Percentiles rank a stretch among this genome's conserved stretches.
Evolutionary conservation across 1,140 invertebrate species (phyloP).

Genomic region (Ruditapes philippinarum): DNA sequence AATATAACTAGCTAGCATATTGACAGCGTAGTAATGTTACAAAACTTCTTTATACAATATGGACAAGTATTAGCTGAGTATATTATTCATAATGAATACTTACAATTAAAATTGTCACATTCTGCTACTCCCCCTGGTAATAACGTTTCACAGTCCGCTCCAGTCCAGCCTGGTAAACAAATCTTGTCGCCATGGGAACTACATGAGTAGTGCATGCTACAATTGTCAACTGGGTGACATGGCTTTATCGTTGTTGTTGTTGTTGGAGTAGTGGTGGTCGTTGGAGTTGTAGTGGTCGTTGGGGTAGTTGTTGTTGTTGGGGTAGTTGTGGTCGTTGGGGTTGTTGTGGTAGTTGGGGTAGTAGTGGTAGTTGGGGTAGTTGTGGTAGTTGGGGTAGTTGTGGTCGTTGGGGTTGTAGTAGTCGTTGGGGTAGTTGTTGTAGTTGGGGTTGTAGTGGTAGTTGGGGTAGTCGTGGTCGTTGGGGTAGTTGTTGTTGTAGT

Average conservation of each 20-base stretch:
- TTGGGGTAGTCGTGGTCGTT: not conserved
- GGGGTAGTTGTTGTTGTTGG: constrained; percentile 27
- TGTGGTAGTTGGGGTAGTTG: not conserved
- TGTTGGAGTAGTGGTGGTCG: constrained; percentile 32
- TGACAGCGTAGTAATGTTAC: too few species aligned
- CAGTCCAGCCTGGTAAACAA: constrained; percentile 49
- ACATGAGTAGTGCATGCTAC: constrained; percentile 43
- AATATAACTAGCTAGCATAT: too few species aligned
- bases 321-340: not conserved
- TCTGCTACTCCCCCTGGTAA: constrained; percentile 13
- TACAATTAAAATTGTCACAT: constrained; percentile 46
- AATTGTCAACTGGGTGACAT: constrained; percentile 24
- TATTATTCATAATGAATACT: too few species aligned
- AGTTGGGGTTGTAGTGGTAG: constrained; percentile 4
- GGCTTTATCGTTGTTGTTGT: constrained; percentile 51
- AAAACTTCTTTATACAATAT: too few species aligned
- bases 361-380: not conserved
- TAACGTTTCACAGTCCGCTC: constrained; percentile 40
- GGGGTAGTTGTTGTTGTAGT: constrained; percentile 23
- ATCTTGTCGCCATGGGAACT: constrained; percentile 18
- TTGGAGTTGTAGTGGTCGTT: constrained; percentile 31
- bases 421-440: constrained; percentile 3
- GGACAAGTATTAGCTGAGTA: too few species aligned
- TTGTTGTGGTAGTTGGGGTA: constrained; percentile 1
- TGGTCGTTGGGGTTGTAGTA: not conserved